phyloP scores from a whole-genome alignment of 2,797 vertebrate species.

The Phaenicophaeus curvirostris region DNA sequence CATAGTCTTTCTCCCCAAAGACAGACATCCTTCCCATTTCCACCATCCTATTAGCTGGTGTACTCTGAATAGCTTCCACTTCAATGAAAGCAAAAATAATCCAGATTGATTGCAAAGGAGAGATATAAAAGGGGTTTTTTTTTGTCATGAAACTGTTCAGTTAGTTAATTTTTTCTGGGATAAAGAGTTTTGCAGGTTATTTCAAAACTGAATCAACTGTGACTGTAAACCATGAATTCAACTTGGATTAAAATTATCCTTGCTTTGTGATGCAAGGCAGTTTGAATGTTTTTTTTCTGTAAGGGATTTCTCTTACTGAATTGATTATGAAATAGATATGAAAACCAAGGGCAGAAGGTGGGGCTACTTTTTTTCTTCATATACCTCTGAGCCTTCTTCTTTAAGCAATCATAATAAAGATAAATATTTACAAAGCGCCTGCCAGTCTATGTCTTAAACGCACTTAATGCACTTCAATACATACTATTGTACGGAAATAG shows the following conservation, averaged over 20 bases:
- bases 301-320: neutral
- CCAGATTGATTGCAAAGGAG: neutral
- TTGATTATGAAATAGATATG: neutral
- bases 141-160: neutral
- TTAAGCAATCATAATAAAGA: conserved; percentile 18
- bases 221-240: neutral
- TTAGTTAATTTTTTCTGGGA: neutral
- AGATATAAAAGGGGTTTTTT: neutral
- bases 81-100: neutral
- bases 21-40: neutral
- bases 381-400: conserved; percentile 20
- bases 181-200: neutral
- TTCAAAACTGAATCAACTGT: neutral
- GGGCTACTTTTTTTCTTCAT: neutral
- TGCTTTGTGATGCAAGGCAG: neutral
- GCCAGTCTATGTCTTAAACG: conserved; percentile 16
- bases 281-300: neutral
- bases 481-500: neutral
- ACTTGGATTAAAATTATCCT: neutral
- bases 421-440: conserved; percentile 57
- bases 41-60: neutral
- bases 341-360: conserved; percentile 25
- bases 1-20: neutral
- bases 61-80: neutral
- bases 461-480: neutral